These are phyloP conservation scores for Protobothrops mucrosquamatus DNA, from an alignment of 2,113 vertebrate species.

Conservation along the genomic window DNA sequence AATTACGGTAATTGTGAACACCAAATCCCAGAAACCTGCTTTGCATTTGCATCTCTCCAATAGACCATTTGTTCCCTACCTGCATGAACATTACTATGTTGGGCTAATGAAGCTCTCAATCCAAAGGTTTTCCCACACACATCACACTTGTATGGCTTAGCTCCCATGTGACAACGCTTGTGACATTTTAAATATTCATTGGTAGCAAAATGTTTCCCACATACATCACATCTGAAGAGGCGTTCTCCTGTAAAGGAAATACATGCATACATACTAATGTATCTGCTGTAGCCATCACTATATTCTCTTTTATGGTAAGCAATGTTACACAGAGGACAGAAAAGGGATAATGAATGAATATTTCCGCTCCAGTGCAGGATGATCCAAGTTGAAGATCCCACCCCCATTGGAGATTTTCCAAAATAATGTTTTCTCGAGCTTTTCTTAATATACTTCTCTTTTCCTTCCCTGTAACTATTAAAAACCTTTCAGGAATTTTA, in stretches of 20 bases:
- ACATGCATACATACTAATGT: neutral
- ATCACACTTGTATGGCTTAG: conserved; percentile 61
- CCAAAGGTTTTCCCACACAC: conserved; percentile 64
- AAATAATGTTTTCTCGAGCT: neutral
- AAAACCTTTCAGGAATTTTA: neutral
- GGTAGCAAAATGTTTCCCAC: conserved; percentile 69
- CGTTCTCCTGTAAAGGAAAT: conserved; percentile 58
- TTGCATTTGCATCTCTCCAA: neutral
- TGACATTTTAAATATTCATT: conserved; percentile 69
- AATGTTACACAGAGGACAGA: neutral
- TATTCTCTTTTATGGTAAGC: neutral
- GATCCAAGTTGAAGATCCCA: neutral
- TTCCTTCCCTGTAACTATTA: neutral
- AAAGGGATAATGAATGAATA: neutral
- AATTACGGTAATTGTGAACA: neutral
- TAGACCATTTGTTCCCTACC: conserved; percentile 44
- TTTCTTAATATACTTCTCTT: neutral
- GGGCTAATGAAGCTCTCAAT: conserved; percentile 62
- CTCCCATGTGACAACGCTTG: conserved; percentile 66
- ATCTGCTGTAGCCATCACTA: neutral
- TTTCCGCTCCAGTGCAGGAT: neutral
- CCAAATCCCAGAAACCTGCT: neutral
- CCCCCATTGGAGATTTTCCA: neutral
- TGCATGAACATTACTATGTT: conserved; percentile 67
- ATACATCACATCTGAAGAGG: conserved; percentile 61